Evolutionary conservation across 53 echinoderm and acorn worm genomes (phyloP).

Genomic region (Hippasteria phrygiana): DNA sequence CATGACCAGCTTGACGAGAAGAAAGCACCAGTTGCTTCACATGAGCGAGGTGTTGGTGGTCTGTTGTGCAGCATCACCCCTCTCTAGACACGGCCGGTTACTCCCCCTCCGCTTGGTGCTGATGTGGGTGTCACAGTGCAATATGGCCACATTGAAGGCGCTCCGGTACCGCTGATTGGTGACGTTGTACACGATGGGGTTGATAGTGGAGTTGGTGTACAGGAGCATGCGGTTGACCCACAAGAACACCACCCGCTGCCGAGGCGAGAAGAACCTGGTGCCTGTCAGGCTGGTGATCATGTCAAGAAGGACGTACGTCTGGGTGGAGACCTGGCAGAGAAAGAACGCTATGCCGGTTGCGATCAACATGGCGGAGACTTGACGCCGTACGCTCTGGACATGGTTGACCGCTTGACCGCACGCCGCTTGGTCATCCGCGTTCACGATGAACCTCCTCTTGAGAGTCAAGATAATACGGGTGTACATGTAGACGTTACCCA

Average conservation of each 20-base stretch:
- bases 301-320: constrained; percentile 37
- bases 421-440: constrained; percentile 6
- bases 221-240: constrained; percentile 37
- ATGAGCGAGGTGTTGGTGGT: constrained; percentile 8
- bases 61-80: constrained; percentile 11
- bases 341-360: constrained; percentile 54
- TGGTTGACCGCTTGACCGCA: constrained; percentile 1
- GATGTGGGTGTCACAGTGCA: constrained; percentile 6
- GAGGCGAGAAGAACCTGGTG: background rate
- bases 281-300: constrained; percentile 26
- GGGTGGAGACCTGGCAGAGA: constrained; percentile 39
- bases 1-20: no score
- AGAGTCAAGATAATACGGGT: constrained; percentile 35
- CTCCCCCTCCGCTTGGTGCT: background rate
- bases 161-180: constrained; percentile 47
- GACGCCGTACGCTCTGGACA: constrained; percentile 28
- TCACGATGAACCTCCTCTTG: constrained; percentile 17
- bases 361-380: constrained; percentile 58
- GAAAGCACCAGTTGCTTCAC: background rate
- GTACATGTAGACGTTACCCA: constrained; percentile 36
- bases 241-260: constrained; percentile 9
- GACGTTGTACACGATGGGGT: constrained; percentile 55
- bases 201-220: constrained; percentile 44
- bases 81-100: background rate
- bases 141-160: constrained; percentile 36